phyloP scores from a whole-genome alignment of 2,113 vertebrate genomes.

The Sylvilagus bachmani region DNA sequence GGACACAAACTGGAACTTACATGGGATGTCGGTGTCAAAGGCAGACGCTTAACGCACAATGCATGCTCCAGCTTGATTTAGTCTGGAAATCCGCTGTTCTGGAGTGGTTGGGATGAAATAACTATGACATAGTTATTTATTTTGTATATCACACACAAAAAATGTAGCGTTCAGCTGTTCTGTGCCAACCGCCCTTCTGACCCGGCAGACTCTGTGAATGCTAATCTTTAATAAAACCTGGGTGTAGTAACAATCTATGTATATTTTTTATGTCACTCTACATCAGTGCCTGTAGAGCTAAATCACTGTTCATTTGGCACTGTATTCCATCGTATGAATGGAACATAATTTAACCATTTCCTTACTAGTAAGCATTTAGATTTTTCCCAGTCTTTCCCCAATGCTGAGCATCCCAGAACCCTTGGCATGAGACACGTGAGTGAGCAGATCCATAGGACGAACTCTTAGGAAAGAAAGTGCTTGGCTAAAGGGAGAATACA shows the following conservation, averaged over 20 bases:
- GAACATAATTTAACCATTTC: not conserved
- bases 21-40: no score
- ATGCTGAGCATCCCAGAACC: not conserved
- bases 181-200: no score
- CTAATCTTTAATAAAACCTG: no score
- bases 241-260: not conserved
- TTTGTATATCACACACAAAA: not conserved
- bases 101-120: no score
- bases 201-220: no score
- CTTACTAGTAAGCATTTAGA: not conserved
- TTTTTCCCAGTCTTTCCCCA: conserved; percentile 13
- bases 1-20: no score
- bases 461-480: conserved; percentile 27
- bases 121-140: no score
- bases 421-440: not conserved
- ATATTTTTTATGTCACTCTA: not conserved
- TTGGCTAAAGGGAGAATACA: not conserved
- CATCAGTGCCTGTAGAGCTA: not conserved
- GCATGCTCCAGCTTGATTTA: no score
- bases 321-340: conserved; percentile 9
- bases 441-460: not conserved
- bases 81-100: no score
- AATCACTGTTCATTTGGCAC: conserved; percentile 23
- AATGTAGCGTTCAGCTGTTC: no score
- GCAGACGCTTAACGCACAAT: no score